phyloP scores from a whole-genome alignment of 1,140 invertebrate species.

The Trigoniulus corallinus region DNA sequence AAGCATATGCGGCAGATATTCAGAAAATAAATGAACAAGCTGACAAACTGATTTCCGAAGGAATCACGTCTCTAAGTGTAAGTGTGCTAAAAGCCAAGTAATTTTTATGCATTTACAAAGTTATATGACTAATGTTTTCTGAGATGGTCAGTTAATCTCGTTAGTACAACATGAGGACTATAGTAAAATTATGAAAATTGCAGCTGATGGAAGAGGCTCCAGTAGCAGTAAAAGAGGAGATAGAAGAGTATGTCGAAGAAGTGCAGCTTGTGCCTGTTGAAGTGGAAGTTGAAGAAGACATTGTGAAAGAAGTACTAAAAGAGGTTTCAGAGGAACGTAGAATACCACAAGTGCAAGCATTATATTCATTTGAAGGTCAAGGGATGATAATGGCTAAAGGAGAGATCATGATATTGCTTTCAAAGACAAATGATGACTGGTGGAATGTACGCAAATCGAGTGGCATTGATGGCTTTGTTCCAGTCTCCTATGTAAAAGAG shows the following conservation, averaged over 20 bases:
- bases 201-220: slow-evolving; percentile 11
- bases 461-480: slow-evolving; percentile 87
- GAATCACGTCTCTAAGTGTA: slow-evolving; percentile 54
- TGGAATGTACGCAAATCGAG: slow-evolving; percentile 89
- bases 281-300: slow-evolving; percentile 75
- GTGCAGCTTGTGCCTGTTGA: slow-evolving; percentile 61
- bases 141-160: slow-evolving; percentile 53
- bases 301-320: slow-evolving; percentile 63
- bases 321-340: slow-evolving; percentile 68
- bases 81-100: slow-evolving; percentile 8
- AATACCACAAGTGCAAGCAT: slow-evolving; percentile 67
- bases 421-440: slow-evolving; percentile 94
- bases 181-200: slow-evolving; percentile 10
- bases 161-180: too few species aligned
- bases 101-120: slow-evolving; percentile 1
- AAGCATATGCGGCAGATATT: slow-evolving; percentile 78
- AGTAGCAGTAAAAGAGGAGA: slow-evolving; percentile 17
- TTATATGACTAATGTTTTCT: slow-evolving; percentile 28
- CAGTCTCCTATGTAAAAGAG: slow-evolving; percentile 90
- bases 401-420: slow-evolving; percentile 79
- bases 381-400: slow-evolving; percentile 86
- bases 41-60: slow-evolving; percentile 55
- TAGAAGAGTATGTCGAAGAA: slow-evolving; percentile 28
- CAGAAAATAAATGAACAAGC: slow-evolving; percentile 69
- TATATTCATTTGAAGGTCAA: slow-evolving; percentile 84